Percentiles rank a stretch among this genome's conserved stretches.
phyloP scores from a whole-genome alignment of 2,113 vertebrate genomes.

The Misgurnus mizolepis region DNA sequence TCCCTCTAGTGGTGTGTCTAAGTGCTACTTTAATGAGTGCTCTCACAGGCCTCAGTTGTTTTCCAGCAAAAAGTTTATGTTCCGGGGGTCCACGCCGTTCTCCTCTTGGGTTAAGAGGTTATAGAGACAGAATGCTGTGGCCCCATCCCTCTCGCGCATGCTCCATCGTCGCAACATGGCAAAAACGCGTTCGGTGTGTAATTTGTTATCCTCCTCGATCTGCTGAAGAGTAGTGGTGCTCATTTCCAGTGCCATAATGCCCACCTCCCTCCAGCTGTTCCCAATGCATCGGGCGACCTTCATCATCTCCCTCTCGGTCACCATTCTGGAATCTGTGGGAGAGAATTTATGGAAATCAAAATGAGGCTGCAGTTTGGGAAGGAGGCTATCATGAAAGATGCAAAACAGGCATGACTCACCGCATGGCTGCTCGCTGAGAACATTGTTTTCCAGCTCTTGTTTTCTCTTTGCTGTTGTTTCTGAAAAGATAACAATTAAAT shows the following conservation, averaged over 20 bases:
- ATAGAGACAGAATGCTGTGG: constrained; percentile 68
- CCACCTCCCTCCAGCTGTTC: constrained; percentile 69
- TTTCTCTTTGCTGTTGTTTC: constrained; percentile 15
- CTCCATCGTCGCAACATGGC: constrained; percentile 69
- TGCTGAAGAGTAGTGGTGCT: constrained; percentile 67
- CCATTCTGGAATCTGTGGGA: constrained; percentile 51
- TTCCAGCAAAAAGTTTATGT: constrained; percentile 65
- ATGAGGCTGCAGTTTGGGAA: background rate
- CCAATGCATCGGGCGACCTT: constrained; percentile 62
- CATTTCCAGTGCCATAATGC: constrained; percentile 63
- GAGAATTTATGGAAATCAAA: background rate
- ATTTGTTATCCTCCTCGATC: constrained; percentile 65
- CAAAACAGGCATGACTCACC: constrained; percentile 25
- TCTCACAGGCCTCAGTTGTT: constrained; percentile 42
- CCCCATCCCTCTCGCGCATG: constrained; percentile 54
- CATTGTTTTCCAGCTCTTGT: background rate
- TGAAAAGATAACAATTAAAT: background rate
- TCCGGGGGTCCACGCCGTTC: constrained; percentile 52
- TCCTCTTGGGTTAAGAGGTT: constrained; percentile 62
- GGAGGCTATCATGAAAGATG: background rate
- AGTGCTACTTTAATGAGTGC: background rate
- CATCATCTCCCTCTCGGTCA: constrained; percentile 76
- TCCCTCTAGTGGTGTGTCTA: constrained; percentile 22
- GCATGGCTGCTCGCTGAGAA: background rate
- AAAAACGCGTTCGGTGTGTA: constrained; percentile 66